phyloP scores from a whole-genome alignment of 2,797 vertebrate species.

The Phrynocephalus guinanensis region DNA sequence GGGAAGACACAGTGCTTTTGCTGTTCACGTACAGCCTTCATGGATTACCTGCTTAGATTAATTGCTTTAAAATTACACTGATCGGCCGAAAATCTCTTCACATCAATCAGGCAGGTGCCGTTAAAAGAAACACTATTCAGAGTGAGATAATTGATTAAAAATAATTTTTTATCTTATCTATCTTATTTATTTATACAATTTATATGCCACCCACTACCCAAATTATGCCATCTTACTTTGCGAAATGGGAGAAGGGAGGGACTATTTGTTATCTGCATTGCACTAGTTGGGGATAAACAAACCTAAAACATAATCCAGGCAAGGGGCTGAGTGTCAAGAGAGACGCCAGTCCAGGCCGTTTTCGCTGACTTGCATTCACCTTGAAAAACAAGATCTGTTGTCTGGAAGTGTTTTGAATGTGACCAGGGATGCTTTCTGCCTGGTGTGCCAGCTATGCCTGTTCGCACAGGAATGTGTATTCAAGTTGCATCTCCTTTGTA shows the following conservation, averaged over 20 bases:
- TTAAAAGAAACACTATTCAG: background rate
- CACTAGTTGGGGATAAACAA: background rate
- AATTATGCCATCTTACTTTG: background rate
- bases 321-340: background rate
- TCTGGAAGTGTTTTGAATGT: background rate
- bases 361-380: background rate
- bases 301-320: background rate
- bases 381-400: background rate
- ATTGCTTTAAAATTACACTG: background rate
- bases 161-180: background rate
- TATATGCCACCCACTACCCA: too few relatives aligned
- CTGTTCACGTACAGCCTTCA: background rate
- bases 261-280: background rate
- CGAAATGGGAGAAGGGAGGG: background rate
- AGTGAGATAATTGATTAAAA: background rate
- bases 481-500: too few relatives aligned
- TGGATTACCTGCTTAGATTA: background rate
- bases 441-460: too few relatives aligned
- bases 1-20: slow-evolving; percentile 30
- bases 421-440: background rate
- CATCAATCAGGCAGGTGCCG: background rate
- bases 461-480: too few relatives aligned
- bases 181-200: too few relatives aligned
- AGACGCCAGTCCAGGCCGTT: background rate
- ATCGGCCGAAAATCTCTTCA: background rate